Base-by-base conservation (phyloP, 2,888 invertebrate species). In the Suillia variegata region DNA sequence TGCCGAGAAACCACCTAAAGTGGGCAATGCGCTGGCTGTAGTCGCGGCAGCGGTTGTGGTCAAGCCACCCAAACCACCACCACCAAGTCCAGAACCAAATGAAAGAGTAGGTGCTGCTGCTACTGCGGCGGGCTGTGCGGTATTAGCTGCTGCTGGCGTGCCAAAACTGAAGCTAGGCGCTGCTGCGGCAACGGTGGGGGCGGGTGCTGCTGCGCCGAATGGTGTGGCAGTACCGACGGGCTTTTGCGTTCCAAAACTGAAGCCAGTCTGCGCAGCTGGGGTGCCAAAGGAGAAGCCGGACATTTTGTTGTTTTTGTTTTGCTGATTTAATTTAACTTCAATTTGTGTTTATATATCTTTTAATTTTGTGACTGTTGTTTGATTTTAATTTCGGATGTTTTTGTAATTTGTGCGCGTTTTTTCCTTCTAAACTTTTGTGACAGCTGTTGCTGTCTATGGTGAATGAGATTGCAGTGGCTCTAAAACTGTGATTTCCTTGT, bases 81-180 rank as follows among this genome's bases (percentile, higher is more conserved):
- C 64, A 33, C 68, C 69, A 67, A 78, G 59, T 59, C 71, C 62
- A 61, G 59, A 64, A 38, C 68, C 69, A 66, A 78, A 61, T 59
- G 71, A 61, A 61, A 77, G 26, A 13, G 67, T 59, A 5, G 69
- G 67, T 2, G 70, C 61, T 45, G 73, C 42, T 20, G 64, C 56
- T 13, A 70, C 47, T 12, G 65, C 45, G 24, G 58, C 2, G n/a
- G n/a, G n/a, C n/a, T n/a, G n/a, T n/a, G n/a, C n/a, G 26, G 59
- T 52, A 2, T 63, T 52, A 8, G 55, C 56, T 2, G 56, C 21
- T 0, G 65, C 42, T 8, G 61, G 51, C 1, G 66, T 13, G n/a
- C 70, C 70, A 60, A 75, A 73, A 26, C 67, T 67, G 53, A 71
- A 71, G 34, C 62, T 57, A 13, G 70, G 55, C 20, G 64, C 61